phyloP scores from a whole-genome alignment of 2,797 vertebrate species.

The Megaceryle alcyon region DNA sequence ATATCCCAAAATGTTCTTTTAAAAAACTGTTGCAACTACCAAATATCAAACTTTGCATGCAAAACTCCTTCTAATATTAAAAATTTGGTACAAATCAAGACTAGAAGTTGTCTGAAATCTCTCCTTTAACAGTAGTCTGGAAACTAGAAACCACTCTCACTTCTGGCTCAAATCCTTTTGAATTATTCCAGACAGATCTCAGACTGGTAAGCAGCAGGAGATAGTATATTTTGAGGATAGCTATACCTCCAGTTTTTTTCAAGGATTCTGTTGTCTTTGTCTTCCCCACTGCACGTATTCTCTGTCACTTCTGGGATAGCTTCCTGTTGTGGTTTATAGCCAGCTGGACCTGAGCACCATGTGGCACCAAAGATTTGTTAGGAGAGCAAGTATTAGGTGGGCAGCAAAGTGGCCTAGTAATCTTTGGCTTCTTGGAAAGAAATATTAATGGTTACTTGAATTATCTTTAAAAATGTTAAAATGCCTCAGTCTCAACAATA shows the following conservation, averaged over 20 bases:
- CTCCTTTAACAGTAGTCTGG: not conserved
- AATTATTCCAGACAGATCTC: not conserved
- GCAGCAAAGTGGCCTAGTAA: not conserved
- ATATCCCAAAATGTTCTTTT: not conserved
- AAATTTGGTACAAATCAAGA: not conserved
- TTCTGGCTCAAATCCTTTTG: not conserved
- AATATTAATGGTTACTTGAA: not conserved
- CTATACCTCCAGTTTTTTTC: not conserved
- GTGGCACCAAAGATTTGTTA: not conserved
- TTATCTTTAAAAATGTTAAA: not conserved
- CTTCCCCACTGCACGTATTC: not conserved
- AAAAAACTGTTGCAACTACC: not conserved
- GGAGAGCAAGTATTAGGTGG: not conserved
- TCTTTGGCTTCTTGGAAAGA: not conserved
- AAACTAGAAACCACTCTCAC: not conserved
- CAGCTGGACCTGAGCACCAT: too few species aligned
- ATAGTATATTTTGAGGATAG: not conserved
- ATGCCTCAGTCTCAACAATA: not conserved
- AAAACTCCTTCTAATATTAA: not conserved
- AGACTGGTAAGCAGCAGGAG: not conserved
- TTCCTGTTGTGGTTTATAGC: not conserved
- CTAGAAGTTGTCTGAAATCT: not conserved
- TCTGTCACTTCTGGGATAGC: not conserved
- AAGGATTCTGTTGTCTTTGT: not conserved
- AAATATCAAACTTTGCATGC: not conserved